phyloP scores from a whole-genome alignment of 2,888 invertebrate genomes.

The Ferrisia virgata region DNA sequence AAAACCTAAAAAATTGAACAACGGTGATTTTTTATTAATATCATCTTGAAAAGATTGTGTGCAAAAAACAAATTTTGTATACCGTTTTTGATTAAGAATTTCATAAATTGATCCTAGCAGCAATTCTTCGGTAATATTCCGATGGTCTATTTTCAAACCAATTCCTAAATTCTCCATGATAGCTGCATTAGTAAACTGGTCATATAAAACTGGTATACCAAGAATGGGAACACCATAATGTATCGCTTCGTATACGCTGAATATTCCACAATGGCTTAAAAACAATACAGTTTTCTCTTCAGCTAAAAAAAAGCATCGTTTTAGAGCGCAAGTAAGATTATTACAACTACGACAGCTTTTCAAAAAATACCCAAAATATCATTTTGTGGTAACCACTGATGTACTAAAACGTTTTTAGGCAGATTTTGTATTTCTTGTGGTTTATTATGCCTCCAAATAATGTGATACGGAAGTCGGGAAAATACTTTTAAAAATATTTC shows the following conservation, averaged over 20 bases:
- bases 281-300: conserved; percentile 56
- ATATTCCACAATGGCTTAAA: conserved; percentile 58
- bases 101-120: not conserved
- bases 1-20: not conserved
- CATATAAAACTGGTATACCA: conserved; percentile 48
- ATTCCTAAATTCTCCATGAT: not conserved
- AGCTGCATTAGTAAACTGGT: conserved; percentile 44
- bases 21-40: not conserved
- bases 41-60: too few relatives aligned
- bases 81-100: not conserved
- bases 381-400: conserved; percentile 7
- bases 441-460: conserved; percentile 10
- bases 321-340: not conserved
- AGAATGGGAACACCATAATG: conserved; percentile 54
- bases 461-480: not conserved
- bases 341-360: not conserved
- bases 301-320: conserved; percentile 52
- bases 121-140: not conserved
- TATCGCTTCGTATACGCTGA: conserved; percentile 56
- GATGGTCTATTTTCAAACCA: not conserved
- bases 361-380: not conserved
- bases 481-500: not conserved
- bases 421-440: not conserved
- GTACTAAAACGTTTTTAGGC: not conserved
- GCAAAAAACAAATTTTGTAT: too few relatives aligned